phyloP scores from a whole-genome alignment of 2,888 invertebrate species.

The Tuta absoluta region DNA sequence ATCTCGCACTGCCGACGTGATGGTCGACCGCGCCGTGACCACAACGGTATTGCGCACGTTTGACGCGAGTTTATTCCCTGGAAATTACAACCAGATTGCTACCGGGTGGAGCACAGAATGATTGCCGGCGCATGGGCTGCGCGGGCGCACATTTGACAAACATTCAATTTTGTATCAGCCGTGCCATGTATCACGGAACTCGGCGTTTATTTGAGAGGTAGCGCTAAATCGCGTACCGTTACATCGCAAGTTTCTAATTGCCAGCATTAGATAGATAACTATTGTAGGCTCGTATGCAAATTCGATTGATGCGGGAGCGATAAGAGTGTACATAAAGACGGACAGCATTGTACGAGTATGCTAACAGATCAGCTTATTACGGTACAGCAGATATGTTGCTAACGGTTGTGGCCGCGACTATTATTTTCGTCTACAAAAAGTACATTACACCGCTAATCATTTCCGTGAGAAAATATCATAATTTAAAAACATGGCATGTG shows the following conservation, averaged over 20 bases:
- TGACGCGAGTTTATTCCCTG: constrained; percentile 24
- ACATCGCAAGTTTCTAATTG: constrained; percentile 73
- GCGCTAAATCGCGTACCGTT: constrained; percentile 66
- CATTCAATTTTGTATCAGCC: constrained; percentile 8
- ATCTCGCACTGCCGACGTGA: constrained; percentile 24
- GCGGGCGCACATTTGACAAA: constrained; percentile 24
- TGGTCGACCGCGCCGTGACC: constrained; percentile 30
- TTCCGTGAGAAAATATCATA: constrained; percentile 36
- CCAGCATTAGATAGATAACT: constrained; percentile 64
- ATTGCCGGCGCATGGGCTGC: constrained; percentile 9
- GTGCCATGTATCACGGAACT: constrained; percentile 38
- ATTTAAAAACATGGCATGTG: constrained; percentile 26
- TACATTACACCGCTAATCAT: constrained; percentile 30
- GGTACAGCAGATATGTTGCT: constrained; percentile 29
- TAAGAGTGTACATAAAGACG: constrained; percentile 49
- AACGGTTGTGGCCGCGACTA: constrained; percentile 36
- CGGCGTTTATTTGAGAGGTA: constrained; percentile 48
- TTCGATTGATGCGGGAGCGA: constrained; percentile 60
- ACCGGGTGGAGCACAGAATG: constrained; percentile 24
- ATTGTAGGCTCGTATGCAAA: constrained; percentile 74
- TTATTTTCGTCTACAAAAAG: constrained; percentile 29
- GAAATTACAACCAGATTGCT: constrained; percentile 28
- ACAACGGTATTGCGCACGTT: constrained; percentile 31
- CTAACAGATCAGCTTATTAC: constrained; percentile 27
- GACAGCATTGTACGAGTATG: constrained; percentile 35